Evolutionary conservation across 2,113 vertebrate genomes (phyloP).

Genomic region (Helogale parvula): DNA sequence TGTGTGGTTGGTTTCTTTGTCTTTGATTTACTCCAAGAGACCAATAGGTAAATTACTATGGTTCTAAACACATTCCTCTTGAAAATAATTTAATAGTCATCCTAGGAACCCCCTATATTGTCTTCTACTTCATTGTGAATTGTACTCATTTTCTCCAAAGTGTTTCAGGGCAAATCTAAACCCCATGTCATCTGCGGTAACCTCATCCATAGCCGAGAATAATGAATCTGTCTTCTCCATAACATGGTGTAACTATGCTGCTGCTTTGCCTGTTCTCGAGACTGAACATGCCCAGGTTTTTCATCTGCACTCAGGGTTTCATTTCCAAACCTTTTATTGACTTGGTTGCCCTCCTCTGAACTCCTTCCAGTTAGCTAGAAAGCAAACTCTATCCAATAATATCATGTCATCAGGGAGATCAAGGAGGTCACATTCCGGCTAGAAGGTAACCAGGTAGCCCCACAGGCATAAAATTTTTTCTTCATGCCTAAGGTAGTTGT

Average conservation of each 20-base stretch:
- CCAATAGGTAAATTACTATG: neutral
- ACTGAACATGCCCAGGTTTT: constrained; percentile 34
- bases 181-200: neutral
- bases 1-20: neutral
- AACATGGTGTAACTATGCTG: neutral
- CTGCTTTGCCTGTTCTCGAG: constrained; percentile 48
- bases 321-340: constrained; percentile 64
- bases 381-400: constrained; percentile 48
- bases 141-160: neutral
- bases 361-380: constrained; percentile 60
- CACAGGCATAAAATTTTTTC: constrained; percentile 31
- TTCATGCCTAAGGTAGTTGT: constrained; percentile 1
- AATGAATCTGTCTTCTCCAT: neutral
- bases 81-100: neutral
- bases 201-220: neutral
- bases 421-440: constrained; percentile 54
- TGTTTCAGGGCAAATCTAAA: constrained; percentile 45
- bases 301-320: constrained; percentile 44
- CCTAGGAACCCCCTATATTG: neutral
- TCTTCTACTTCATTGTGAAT: neutral
- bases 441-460: constrained; percentile 48
- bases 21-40: constrained; percentile 32
- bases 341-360: constrained; percentile 58
- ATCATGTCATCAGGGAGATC: constrained; percentile 3
- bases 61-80: constrained; percentile 4